Conservation (phyloP, 2,888 invertebrate genomes). For the Eudasyphora cyanicolor region DNA sequence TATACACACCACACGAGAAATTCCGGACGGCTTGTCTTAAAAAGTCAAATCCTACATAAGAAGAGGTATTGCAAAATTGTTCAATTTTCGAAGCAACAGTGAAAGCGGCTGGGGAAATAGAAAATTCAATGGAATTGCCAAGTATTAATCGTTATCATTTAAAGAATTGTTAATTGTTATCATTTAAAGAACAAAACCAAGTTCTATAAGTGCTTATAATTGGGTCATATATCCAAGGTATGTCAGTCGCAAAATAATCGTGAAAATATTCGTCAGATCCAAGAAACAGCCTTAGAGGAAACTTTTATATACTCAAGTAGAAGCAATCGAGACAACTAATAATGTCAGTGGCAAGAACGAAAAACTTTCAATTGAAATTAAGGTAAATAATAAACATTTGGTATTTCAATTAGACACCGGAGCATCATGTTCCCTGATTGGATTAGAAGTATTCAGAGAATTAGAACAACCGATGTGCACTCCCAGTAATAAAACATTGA, state of each 20-base stretch:
- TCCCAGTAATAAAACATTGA: too few relatives aligned
- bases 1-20: too few relatives aligned
- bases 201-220: slow-evolving; percentile 24
- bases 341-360: background rate
- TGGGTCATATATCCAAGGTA: slow-evolving; percentile 48
- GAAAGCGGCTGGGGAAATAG: background rate
- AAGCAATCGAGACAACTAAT: background rate
- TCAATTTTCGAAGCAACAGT: too few relatives aligned
- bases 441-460: too few relatives aligned
- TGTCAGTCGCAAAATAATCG: slow-evolving; percentile 44
- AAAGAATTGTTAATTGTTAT: too few relatives aligned
- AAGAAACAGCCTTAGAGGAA: background rate
- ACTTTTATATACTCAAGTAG: background rate
- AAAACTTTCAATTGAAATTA: slow-evolving; percentile 39
- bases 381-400: too few relatives aligned
- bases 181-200: slow-evolving; percentile 32
- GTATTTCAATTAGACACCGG: too few relatives aligned
- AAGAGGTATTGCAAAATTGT: slow-evolving; percentile 47
- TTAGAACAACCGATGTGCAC: too few relatives aligned
- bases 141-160: too few relatives aligned
- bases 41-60: slow-evolving; percentile 42
- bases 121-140: background rate
- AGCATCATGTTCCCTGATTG: too few relatives aligned
- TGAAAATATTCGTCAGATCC: too few relatives aligned
- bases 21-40: slow-evolving; percentile 40